phyloP scores from a whole-genome alignment of 2,888 invertebrate genomes.

The Eupeodes latifasciatus region DNA sequence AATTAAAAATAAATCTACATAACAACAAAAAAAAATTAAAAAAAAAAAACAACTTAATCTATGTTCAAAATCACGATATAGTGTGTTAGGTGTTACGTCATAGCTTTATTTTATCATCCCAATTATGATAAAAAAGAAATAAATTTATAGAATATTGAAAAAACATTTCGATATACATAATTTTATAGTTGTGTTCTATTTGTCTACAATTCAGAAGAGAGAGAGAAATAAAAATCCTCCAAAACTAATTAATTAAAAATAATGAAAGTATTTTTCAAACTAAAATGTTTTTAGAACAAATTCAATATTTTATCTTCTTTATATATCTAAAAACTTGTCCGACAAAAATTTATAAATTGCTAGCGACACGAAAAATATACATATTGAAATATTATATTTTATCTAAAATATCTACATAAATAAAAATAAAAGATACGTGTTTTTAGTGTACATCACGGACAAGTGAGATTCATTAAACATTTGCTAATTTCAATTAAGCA shows the following conservation, averaged over 20 bases:
- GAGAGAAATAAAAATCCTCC: slow-evolving; percentile 10
- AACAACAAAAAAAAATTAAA: slow-evolving; percentile 14
- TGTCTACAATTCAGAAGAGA: background rate
- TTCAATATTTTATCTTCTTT: background rate
- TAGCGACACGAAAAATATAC: slow-evolving; percentile 49
- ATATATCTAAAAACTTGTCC: background rate
- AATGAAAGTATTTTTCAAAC: background rate
- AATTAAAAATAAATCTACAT: slow-evolving; percentile 45
- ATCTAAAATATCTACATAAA: background rate
- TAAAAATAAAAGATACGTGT: too few relatives aligned
- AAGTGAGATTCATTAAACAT: slow-evolving; percentile 62
- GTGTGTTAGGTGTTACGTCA: background rate
- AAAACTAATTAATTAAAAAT: slow-evolving; percentile 24
- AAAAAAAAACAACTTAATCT: background rate
- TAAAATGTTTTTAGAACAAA: slow-evolving; percentile 27
- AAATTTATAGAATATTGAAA: background rate
- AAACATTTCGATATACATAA: background rate
- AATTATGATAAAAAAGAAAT: background rate
- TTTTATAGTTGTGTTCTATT: slow-evolving; percentile 1
- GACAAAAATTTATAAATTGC: slow-evolving; percentile 49
- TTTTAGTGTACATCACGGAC: slow-evolving; percentile 17
- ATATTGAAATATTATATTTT: slow-evolving; percentile 43
- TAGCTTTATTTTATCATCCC: background rate
- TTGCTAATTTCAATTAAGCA: slow-evolving; percentile 69
- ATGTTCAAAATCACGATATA: background rate